Base-by-base conservation (phyloP, 2,888 invertebrate genomes). In the Erebia aethiops region DNA sequence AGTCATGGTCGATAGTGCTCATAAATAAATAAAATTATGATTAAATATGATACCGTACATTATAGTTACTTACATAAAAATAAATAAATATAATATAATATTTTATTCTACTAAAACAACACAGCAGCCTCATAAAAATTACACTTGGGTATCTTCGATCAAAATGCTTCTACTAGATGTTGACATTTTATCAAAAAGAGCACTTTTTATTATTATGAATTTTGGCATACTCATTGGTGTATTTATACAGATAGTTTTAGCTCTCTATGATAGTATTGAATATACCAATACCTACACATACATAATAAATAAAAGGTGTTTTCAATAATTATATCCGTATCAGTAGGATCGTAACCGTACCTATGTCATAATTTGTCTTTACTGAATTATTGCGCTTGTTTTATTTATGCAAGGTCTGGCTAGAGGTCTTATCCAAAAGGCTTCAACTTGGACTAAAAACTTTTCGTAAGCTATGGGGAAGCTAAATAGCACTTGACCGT, bases 1-100 rank as follows among this genome's bases (percentile, higher is more conserved):
- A 79, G 85, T 84, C 86, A 84, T 86, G 86, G 84, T 84, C 73
- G 58, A 60, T 67, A 56, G 54, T 66, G 58, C 58, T 58, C 18
- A 57, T 18, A 64, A 67, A 60, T 46, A 66, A 67, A 67, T 57
- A 58, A 58, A 46, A 35, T 58, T 21, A 58, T 51, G 62, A 13
- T 21, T 56, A 57, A 11, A 43, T n/a, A n/a, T n/a, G n/a, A n/a
- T n/a, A n/a, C n/a, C n/a, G n/a, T n/a, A 49, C 21, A 62, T 16
- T 16, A 58, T 43, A 11, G 13, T 52, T 16, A 52, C 9, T 3
- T n/a, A n/a, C 9, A 16, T 1, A 51, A 2, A 10, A 10, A 7
- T 21, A 62, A 4, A 8, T 46, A 49, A 62, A n/a, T n/a, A n/a
- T n/a, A n/a, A 21, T 62, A 43, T 14, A 58, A 61, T 61, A 60